Base-by-base conservation (phyloP, 2,113 vertebrate species). In the Columba janthina region DNA sequence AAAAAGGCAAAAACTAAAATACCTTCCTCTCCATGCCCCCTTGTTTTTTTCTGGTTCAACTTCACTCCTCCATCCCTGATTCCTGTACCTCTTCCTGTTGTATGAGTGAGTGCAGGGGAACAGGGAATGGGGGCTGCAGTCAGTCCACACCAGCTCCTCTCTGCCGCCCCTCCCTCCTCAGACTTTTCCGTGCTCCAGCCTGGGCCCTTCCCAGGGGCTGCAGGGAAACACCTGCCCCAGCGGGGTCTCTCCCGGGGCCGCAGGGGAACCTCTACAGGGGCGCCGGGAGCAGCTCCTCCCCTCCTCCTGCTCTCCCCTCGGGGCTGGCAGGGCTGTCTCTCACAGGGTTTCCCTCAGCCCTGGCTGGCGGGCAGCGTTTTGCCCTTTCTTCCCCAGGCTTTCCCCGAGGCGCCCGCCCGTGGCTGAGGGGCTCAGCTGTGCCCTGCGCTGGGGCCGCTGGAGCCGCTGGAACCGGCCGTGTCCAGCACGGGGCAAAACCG, bases 1-100 rank as follows among this genome's bases (percentile, higher is more conserved):
- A 61, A 4, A 61, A 70, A 24, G 4, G 15, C 8, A 73, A 73
- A 46, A 86, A 18, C 14, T 34, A 20, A 54, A 72, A 5, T 9
- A 44, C 4, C 3, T 65, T 54, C 18, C 0, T 8, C 8, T 6
- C 8, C 8, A 26, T 17, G 15, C 2, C 2, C 2, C 6, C 10
- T 12, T 57, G 42, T 40, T 24, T 22, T 53, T 57, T 7, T 3
- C 24, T 69, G 9, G 2, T 26, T 84, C 31, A 58, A 5, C 22
- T 32, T 79, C 19, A 53, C 14, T 66, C 10, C 32, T 62, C 5
- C 12, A 36, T 36, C 2, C 4, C 8, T 5, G 4, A n/a, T 26
- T 31, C 28, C 11, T 60, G 13, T 17, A 24, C 6, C 26, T 84
- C 22, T 19, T 80, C 57, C 31, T 2, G 42, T 46, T 46, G 17